Evolutionary conservation across 2,113 vertebrate species (phyloP), one percentile per base, ranked within the genome.

Genomic region (Nycticebus coucang): DNA sequence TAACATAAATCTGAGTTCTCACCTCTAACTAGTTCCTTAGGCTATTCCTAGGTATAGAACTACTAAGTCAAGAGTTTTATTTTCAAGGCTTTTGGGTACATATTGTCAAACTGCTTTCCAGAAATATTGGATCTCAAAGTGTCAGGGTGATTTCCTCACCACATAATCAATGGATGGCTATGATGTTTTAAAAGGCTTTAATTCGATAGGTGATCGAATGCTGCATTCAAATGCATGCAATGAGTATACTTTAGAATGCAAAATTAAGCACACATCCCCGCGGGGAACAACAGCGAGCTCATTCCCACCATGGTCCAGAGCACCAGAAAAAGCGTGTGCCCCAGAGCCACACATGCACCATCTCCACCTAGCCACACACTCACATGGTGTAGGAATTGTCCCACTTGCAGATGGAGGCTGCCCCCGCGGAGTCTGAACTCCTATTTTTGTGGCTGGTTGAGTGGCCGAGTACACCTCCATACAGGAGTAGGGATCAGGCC

Each of bases 281-380:
- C 0, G 24, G 71, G 0, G 0, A 26, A n/a, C 12, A 13, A 18
- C 1, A 0, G 26, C 0, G 18, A 57, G 45, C 41, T 35, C 41
- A 2, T 50, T 53, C 8, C 33, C 21, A 11, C 41, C 33, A 2
- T 5, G 2, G 1, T 0, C 4, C 50, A 60, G 59, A 14, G 33
- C 68, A 75, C 28, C 21, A 45, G 26, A 30, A 41, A 50, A 1
- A 74, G 1, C 5, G 0, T 15, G 35, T 24, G 45, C 26, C 85
- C 15, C 0, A 1, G 7, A 64, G 37, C 45, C 35, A 30, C 0
- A 5, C 19, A 84, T 26, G 9, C 28, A 28, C 19, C 0, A 1
- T 14, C 41, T 91, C 35, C 0, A 2, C 33, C 30, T 37, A 15
- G 4, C 15, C 37, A 30, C 5, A 5, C 19, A 66, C 24, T 35